A percentile compares a stretch with the other conserved stretches of the same genome.
Evolutionary conservation across 1,140 invertebrate genomes (phyloP).

Genomic region (Leptopilina clavipes): DNA sequence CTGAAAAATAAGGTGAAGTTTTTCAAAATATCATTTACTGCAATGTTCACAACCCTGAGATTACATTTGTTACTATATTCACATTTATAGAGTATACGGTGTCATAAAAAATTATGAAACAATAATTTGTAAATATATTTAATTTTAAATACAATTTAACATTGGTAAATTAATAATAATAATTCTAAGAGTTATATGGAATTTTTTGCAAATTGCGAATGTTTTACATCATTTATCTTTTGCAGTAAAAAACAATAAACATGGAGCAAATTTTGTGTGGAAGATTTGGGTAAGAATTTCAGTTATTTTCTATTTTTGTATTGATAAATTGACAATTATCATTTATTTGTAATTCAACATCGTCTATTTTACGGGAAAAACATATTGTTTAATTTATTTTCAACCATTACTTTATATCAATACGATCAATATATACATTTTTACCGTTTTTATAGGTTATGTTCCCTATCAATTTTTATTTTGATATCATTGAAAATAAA

Average conservation of each 20-base stretch:
- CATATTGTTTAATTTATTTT: background rate
- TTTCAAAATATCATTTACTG: too few species aligned
- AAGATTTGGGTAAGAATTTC: conserved; percentile 72
- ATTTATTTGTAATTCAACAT: background rate
- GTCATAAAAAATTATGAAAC: conserved; percentile 1
- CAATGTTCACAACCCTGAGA: too few species aligned
- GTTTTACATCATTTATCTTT: background rate
- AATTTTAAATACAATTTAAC: conserved; percentile 8
- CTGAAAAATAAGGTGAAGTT: too few species aligned
- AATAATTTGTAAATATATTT: conserved; percentile 13
- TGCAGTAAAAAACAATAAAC: background rate
- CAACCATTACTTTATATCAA: background rate
- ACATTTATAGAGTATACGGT: background rate
- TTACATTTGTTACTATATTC: background rate
- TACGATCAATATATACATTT: too few species aligned
- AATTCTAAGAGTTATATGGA: background rate
- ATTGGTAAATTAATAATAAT: conserved; percentile 5
- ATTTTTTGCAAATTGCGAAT: background rate
- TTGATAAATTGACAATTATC: conserved; percentile 16
- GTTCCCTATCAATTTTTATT: conserved; percentile 24
- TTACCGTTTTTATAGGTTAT: conserved; percentile 47
- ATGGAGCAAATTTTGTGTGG: conserved; percentile 77
- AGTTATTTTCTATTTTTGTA: conserved; percentile 29
- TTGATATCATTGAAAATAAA: background rate
- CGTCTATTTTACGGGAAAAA: background rate